These are phyloP conservation scores for Saccostrea glomerata DNA, from an alignment of 1,140 invertebrate genomes.

Conservation along the genomic window DNA sequence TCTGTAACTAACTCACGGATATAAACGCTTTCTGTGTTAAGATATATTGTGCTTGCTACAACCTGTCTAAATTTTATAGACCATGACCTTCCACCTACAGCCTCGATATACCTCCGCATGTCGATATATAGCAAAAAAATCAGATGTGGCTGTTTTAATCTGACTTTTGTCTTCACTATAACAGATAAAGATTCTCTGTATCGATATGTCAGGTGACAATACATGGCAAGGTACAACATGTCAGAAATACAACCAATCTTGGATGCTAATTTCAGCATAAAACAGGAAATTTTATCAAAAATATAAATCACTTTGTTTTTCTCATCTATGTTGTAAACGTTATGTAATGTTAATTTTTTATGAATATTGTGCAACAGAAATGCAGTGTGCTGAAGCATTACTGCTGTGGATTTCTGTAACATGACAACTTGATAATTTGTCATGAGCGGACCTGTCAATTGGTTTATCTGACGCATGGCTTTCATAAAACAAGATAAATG, in stretches of 20 bases:
- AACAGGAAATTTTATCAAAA: not conserved
- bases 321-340: not conserved
- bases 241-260: too few species aligned
- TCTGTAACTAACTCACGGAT: too few species aligned
- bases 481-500: not conserved
- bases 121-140: not conserved
- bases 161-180: not conserved
- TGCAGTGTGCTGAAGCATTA: not conserved
- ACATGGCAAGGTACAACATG: not conserved
- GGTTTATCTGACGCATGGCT: not conserved
- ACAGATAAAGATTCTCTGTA: not conserved
- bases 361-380: not conserved
- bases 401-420: not conserved
- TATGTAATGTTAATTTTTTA: not conserved
- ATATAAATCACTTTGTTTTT: not conserved
- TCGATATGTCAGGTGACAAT: not conserved
- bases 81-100: not conserved
- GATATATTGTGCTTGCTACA: not conserved
- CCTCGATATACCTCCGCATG: not conserved
- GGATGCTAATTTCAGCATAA: not conserved
- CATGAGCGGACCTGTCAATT: not conserved
- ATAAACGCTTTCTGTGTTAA: too few species aligned
- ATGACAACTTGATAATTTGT: not conserved
- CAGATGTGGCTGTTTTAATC: not conserved
- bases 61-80: not conserved